A percentile compares a stretch with the other conserved stretches of the same genome.
These are phyloP conservation scores for Meloidogyne exigua DNA, from an alignment of 1,140 invertebrate genomes.

Conservation along the genomic window DNA sequence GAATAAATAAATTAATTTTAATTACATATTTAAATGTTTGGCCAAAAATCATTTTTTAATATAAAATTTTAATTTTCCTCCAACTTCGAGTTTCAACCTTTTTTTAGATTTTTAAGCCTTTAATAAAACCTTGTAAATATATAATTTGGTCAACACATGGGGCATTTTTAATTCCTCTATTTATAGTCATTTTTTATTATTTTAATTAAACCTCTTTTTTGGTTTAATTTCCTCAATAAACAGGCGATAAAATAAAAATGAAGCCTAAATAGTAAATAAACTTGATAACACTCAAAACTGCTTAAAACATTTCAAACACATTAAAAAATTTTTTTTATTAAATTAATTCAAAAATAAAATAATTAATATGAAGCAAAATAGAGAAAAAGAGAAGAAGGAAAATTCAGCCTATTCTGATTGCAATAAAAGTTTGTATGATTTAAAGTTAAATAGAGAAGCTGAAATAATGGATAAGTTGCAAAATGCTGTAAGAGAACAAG, in stretches of 20 bases:
- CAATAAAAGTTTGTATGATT: neutral
- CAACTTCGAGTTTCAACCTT: no score
- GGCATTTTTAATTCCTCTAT: neutral
- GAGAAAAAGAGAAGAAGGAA: neutral
- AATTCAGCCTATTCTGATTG: neutral
- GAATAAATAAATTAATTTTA: no score
- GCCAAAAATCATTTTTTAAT: no score
- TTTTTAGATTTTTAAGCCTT: no score
- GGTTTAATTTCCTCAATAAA: neutral
- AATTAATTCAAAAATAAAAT: no score
- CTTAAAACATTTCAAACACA: no score
- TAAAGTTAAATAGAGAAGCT: neutral
- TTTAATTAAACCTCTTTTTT: neutral
- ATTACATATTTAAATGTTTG: no score
- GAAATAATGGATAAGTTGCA: neutral
- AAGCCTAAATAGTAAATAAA: neutral
- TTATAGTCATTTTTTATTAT: neutral
- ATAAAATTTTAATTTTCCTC: no score
- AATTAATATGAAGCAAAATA: neutral
- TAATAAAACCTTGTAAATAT: no score
- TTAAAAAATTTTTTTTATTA: no score
- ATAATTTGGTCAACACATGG: neutral
- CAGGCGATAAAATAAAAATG: neutral
- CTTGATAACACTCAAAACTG: no score
- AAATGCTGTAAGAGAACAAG: neutral